Base-by-base conservation (phyloP, 2,797 vertebrate genomes). In the Salmo trutta region DNA sequence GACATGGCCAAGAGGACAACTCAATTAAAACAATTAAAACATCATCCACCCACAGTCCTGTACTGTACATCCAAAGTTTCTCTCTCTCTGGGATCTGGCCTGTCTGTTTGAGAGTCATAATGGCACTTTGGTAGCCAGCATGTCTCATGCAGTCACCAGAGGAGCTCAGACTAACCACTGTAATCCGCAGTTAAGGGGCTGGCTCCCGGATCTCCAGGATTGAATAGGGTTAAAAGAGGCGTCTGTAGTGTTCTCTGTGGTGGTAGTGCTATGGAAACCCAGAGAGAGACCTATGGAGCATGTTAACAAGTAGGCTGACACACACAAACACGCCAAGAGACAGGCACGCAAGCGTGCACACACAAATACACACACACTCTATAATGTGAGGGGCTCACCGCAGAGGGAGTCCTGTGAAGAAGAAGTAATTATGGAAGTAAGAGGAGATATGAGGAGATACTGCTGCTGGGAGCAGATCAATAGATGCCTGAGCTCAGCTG, bases 91-190 rank as follows among this genome's bases (percentile, higher is more conserved):
- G 33, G 56, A 24, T 41, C 71, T 8, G 41, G 29, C 85, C 73
- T 81, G 84, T 85, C 86, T 89, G 82, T 86, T 87, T 81, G 87
- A 84, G 74, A 88, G 89, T 85, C 85, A 83, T 3, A 21, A 84
- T 3, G 24, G 2, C 87, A 87, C 89, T 91, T 82, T 85, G 80
- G 85, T 83, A 89, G 89, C 90, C 88, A 90, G 91, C 85, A 71
- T 77, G 89, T 87, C 87, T 88, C 86, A 87, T 75, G 87, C 86
- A 78, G 88, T 89, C 88, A 75, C 88, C 85, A 79, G 88, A 89
- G 81, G 75, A 82, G 89, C 87, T 85, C 90, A n/a, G 56, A 76
- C 91, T 93, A 93, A 94, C 93, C 91, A 91, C 92, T 92, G 90
- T 93, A 90, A 93, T 92, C 86, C 87, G 83, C 85, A 75, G 75